phyloP scores from a whole-genome alignment of 2,113 vertebrate species.

The Carassius auratus region DNA sequence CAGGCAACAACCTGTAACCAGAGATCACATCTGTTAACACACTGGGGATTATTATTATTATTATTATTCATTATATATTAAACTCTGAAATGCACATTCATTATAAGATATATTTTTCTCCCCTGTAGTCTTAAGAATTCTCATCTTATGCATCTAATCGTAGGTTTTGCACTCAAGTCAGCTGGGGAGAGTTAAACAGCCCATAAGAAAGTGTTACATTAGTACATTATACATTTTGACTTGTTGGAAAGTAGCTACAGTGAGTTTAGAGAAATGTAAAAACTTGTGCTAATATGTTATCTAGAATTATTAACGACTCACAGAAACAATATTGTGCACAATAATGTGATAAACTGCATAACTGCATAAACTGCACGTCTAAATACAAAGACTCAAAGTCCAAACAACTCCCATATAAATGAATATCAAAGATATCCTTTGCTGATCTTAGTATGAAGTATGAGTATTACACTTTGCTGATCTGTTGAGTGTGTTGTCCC shows the following conservation, averaged over 20 bases:
- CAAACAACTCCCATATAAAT: not conserved
- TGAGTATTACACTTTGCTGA: not conserved
- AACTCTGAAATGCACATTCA: not conserved
- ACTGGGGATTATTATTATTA: not conserved
- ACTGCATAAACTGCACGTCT: not conserved
- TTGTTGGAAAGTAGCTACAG: not conserved
- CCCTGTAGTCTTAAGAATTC: not conserved
- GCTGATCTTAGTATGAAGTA: no score
- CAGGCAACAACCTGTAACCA: not conserved
- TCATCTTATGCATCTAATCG: no score
- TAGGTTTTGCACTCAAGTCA: no score
- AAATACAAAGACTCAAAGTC: not conserved
- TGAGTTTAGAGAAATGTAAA: not conserved
- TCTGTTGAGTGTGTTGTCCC: conserved; percentile 46
- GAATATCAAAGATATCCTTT: not conserved
- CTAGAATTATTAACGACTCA: not conserved
- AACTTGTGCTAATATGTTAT: not conserved
- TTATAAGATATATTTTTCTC: not conserved
- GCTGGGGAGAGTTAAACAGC: not conserved
- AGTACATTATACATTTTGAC: not conserved
- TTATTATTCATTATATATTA: not conserved
- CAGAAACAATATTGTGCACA: not conserved
- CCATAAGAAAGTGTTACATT: not conserved
- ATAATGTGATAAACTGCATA: no score
- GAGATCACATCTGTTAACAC: not conserved